Evolutionary conservation across 2,113 vertebrate genomes (phyloP).

Genomic region (Elgaria multicarinata): DNA sequence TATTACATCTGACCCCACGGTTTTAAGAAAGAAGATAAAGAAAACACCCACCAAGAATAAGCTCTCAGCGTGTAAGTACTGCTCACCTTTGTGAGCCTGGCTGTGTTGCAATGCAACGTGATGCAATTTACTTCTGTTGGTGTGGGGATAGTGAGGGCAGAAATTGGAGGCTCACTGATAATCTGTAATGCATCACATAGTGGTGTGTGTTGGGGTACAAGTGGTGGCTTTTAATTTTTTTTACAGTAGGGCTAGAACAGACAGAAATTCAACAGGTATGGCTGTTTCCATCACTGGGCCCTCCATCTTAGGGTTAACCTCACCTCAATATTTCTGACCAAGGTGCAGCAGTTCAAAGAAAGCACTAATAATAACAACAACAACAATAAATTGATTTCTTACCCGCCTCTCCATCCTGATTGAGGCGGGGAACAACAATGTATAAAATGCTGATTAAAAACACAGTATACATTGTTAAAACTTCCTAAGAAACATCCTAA

Average conservation of each 20-base stretch:
- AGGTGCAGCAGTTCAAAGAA: neutral
- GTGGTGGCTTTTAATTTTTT: too few relatives aligned
- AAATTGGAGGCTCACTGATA: too few relatives aligned
- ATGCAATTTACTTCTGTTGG: neutral
- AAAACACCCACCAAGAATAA: neutral
- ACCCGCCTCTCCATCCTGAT: too few relatives aligned
- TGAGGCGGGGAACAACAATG: too few relatives aligned
- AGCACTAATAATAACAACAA: too few relatives aligned
- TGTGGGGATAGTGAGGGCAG: neutral
- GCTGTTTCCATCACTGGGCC: too few relatives aligned
- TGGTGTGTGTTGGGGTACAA: neutral
- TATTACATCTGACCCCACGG: constrained; percentile 1
- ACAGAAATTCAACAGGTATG: neutral
- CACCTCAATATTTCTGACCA: neutral
- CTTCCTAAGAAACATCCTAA: too few relatives aligned
- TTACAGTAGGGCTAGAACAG: too few relatives aligned
- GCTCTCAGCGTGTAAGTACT: neutral
- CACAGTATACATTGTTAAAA: too few relatives aligned
- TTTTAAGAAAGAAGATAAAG: neutral
- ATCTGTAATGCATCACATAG: neutral
- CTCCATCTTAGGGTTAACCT: neutral
- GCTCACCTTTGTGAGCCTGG: neutral
- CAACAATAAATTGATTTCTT: too few relatives aligned
- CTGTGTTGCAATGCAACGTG: neutral
- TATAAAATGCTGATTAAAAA: too few relatives aligned